phyloP scores from a whole-genome alignment of 2,888 invertebrate genomes.

The Protonemura montana region DNA sequence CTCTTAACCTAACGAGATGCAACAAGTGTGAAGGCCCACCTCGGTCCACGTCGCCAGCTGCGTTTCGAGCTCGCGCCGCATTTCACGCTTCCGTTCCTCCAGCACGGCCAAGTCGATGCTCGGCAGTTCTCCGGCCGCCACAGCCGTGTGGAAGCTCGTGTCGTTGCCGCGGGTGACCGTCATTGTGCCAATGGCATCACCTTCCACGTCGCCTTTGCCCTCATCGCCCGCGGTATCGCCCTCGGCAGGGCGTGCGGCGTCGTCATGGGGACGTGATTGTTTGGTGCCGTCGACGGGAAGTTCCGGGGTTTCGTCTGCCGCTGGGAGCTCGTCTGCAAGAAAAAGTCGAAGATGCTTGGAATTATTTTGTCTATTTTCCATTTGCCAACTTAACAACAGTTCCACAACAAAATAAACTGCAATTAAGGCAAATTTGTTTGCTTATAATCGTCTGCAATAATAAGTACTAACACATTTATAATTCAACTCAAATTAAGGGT shows the following conservation, averaged over 20 bases:
- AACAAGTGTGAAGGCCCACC: conserved; percentile 52
- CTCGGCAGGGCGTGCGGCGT: conserved; percentile 42
- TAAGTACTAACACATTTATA: no score
- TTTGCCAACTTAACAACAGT: no score
- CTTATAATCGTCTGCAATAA: no score
- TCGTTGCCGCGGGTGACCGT: conserved; percentile 74
- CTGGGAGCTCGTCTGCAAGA: background rate
- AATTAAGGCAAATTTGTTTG: no score
- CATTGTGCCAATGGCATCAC: conserved; percentile 73
- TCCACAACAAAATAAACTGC: no score
- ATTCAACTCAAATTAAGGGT: no score
- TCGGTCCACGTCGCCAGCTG: conserved; percentile 63
- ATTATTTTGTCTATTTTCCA: no score
- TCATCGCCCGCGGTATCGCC: conserved; percentile 57
- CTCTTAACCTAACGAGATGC: no score
- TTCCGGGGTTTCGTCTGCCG: background rate
- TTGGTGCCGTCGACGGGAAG: background rate
- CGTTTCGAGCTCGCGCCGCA: conserved; percentile 62
- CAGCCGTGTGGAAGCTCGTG: conserved; percentile 78
- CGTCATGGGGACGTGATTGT: background rate
- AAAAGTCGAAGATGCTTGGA: background rate
- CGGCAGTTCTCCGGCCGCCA: conserved; percentile 50
- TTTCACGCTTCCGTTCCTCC: conserved; percentile 59
- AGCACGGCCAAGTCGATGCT: conserved; percentile 48
- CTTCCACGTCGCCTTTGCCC: conserved; percentile 66